A percentile compares a stretch with the other conserved stretches of the same genome.
These are phyloP conservation scores for Capromys pilorides DNA, from an alignment of 2,797 vertebrate species.

Conservation along the genomic window DNA sequence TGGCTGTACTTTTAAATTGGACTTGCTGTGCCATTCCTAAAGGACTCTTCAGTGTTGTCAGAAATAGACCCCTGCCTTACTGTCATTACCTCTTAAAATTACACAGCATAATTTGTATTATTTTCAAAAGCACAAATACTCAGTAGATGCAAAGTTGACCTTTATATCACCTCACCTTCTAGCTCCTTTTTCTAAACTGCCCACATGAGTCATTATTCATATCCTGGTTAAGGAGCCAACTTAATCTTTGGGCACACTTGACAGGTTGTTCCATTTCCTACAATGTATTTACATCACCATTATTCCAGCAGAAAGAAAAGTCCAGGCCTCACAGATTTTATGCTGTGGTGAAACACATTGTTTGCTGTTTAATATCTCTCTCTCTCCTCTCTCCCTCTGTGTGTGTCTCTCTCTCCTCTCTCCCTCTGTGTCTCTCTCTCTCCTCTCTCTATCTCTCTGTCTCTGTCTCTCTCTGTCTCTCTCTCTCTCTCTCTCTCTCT, in stretches of 20 bases:
- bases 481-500: no score
- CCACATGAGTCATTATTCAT: conserved; percentile 70
- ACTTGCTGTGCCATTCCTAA: neutral
- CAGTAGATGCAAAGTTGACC: neutral
- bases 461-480: no score
- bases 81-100: conserved; percentile 4
- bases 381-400: neutral
- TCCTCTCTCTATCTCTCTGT: neutral
- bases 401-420: no score
- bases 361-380: conserved; percentile 40
- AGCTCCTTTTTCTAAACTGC: conserved; percentile 56
- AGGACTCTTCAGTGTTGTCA: neutral
- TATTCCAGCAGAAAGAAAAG: conserved; percentile 32
- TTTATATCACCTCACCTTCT: conserved; percentile 26
- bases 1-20: neutral
- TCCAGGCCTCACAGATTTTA: neutral
- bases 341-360: neutral
- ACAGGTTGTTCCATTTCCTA: conserved; percentile 43
- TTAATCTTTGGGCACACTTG: conserved; percentile 65
- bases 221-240: conserved; percentile 62
- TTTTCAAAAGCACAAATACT: conserved; percentile 20
- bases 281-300: conserved; percentile 46
- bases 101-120: neutral
- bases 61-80: neutral
- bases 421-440: no score